Evolutionary conservation across 2,888 invertebrate genomes (phyloP), one percentile per base, ranked within the genome.

Genomic region (Eupithecia exiguata): DNA sequence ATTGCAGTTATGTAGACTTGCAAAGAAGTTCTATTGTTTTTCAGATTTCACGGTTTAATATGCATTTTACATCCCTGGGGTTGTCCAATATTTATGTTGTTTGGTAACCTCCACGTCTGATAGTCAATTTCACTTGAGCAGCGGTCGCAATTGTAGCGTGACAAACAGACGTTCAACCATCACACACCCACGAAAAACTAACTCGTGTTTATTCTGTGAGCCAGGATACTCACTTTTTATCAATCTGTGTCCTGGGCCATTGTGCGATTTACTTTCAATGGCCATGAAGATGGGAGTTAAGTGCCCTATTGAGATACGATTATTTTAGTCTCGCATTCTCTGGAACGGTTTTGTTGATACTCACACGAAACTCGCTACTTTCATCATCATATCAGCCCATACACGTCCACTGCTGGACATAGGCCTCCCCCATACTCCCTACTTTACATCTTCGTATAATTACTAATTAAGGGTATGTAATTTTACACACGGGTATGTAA

Each of bases 91-190:
- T 10, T 18, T 62, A 62, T 35, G 18, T 35, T 35, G 18, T 35
- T 62, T 18, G 16, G 35, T 62, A 35, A 7, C 12, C 58, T 58
- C 35, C 10, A 62, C 62, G 30, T 30, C 30, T 62, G 62, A 30
- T 62, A 35, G 30, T 92, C 92, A 89, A 91, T 90, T 89, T 91
- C 91, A 91, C 91, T 93, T 92, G 89, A 92, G 84, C 87, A 92
- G 84, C 87, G 89, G 83, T 84, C 86, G 84, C 90, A 90, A 91
- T 91, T 91, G 91, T 87, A 84, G 85, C 87, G 87, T 87, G 88
- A 87, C 88, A 83, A 84, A 83, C 83, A 79, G 79, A 80, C 83
- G 81, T 81, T 81, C 80, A 84, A 83, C 83, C 58, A 25, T 58
- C 58, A 81, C 81, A 84, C 85, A 85, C 86, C 86, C 81, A 84